A percentile compares a stretch with the other conserved stretches of the same genome.
These are phyloP conservation scores for Calyptomena viridis DNA, from an alignment of 2,113 vertebrate genomes.

Conservation along the genomic window DNA sequence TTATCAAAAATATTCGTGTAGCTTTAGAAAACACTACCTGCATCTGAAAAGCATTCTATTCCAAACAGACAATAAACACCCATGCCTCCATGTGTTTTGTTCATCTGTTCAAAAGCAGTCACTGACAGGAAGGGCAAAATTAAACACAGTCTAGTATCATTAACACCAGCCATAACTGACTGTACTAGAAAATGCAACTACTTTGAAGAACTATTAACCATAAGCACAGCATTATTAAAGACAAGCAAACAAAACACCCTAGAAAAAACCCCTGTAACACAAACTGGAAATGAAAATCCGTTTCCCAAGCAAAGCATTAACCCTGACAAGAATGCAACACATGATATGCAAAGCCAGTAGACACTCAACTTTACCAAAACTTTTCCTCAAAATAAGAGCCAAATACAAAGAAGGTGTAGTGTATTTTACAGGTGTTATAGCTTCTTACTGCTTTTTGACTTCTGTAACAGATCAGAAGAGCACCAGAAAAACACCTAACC, in stretches of 20 bases:
- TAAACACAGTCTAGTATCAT: not conserved
- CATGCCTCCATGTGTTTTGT: not conserved
- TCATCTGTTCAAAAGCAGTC: not conserved
- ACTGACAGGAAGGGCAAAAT: not conserved
- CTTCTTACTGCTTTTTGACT: not conserved
- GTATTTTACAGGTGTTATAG: fast-evolving
- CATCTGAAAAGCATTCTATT: not conserved
- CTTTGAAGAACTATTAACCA: not conserved
- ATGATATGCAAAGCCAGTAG: not conserved
- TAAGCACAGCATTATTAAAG: not conserved
- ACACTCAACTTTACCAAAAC: not conserved
- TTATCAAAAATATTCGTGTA: not conserved
- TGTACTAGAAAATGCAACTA: not conserved
- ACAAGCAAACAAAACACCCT: not conserved
- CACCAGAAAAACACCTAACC: too few species aligned
- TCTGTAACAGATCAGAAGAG: not conserved
- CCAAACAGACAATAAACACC: not conserved
- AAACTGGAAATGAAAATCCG: not conserved
- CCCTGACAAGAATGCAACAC: not conserved
- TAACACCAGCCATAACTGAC: not conserved
- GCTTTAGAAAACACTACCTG: not conserved
- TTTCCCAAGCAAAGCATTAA: not conserved
- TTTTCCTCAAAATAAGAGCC: not conserved
- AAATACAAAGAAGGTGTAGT: not conserved
- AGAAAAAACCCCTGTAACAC: not conserved